A percentile compares a stretch with the other conserved stretches of the same genome.
phyloP scores from a whole-genome alignment of 2,797 vertebrate species.

The Perdix hodgsoniae region DNA sequence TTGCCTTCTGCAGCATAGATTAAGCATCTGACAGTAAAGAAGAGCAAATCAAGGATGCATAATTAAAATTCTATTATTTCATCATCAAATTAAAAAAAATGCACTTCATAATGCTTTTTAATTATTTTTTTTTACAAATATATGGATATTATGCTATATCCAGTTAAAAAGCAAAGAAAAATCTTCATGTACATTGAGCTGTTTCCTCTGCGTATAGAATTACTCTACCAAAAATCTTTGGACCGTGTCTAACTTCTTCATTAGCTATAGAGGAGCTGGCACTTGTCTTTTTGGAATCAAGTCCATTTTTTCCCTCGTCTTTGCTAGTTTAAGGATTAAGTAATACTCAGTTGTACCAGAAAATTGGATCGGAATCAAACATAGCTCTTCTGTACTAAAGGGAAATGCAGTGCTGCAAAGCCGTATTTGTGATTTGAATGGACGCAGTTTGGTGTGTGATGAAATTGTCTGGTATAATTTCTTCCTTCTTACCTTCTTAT shows the following conservation, averaged over 20 bases:
- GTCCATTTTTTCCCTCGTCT: not conserved
- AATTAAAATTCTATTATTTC: slow-evolving; percentile 7
- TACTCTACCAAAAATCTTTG: not conserved
- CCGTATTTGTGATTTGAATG: not conserved
- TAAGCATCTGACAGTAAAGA: not conserved
- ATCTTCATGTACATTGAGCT: not conserved
- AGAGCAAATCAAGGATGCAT: not conserved
- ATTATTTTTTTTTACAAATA: not conserved
- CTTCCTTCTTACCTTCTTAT: not conserved
- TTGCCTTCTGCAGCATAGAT: not conserved
- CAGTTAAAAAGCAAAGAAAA: not conserved
- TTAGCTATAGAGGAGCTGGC: not conserved
- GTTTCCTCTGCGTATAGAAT: not conserved
- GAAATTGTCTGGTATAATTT: not conserved
- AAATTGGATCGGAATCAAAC: not conserved
- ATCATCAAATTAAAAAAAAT: not conserved
- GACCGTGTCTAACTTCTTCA: not conserved
- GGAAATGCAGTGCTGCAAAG: not conserved
- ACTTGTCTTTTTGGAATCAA: not conserved
- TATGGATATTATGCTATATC: not conserved
- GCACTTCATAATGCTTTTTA: not conserved
- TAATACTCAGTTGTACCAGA: not conserved
- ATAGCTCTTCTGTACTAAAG: rapidly evolving
- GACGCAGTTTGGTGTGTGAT: not conserved
- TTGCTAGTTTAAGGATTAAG: not conserved